Percentiles rank a stretch among this genome's conserved stretches.
Conservation (phyloP, 2,888 invertebrate species). For the Digitonthophagus gazella region DNA sequence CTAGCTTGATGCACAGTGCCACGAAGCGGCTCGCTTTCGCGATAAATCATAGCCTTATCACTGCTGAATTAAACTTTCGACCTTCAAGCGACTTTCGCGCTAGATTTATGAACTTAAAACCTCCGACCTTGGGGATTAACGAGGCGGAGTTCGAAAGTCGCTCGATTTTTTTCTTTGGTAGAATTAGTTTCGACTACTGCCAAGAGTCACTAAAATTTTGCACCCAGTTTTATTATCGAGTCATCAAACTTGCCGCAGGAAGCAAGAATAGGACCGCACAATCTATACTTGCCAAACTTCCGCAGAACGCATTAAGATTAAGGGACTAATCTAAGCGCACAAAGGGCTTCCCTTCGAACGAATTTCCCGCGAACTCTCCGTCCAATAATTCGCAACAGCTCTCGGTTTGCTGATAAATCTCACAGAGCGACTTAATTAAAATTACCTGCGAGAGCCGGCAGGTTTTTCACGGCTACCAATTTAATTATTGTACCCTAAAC, state of each 20-base stretch:
- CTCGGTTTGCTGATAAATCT: background rate
- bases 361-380: background rate
- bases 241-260: background rate
- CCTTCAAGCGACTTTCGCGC: slow-evolving; percentile 7
- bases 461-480: background rate
- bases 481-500: background rate
- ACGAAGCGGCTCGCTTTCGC: background rate
- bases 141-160: background rate
- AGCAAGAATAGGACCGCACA: background rate
- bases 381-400: background rate
- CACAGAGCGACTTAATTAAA: background rate
- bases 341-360: background rate
- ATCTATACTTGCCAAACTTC: background rate
- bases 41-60: slow-evolving; percentile 14
- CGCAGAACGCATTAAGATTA: background rate
- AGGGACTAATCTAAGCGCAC: background rate
- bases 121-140: slow-evolving; percentile 8
- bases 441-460: background rate
- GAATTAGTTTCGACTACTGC: background rate
- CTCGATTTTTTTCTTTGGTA: background rate
- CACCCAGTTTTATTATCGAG: background rate
- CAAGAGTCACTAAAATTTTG: background rate
- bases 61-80: slow-evolving; percentile 13
- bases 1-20: background rate
- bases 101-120: slow-evolving; percentile 12